A percentile compares a stretch with the other conserved stretches of the same genome.
Evolutionary conservation across 92 coral and sea anemone genomes (phyloP).

Genomic region (Blastomussa wellsi): DNA sequence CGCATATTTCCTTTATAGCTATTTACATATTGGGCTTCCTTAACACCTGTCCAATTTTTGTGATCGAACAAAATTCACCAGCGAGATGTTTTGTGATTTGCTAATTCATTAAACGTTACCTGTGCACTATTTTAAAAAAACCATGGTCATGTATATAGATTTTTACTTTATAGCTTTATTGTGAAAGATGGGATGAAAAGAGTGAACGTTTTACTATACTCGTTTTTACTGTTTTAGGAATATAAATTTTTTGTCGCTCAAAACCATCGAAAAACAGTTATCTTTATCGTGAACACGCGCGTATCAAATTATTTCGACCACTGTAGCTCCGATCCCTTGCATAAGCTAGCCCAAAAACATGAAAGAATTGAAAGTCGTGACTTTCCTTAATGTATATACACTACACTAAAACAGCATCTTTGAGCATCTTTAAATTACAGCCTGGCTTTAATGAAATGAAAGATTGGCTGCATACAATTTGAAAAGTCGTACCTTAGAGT

Average conservation of each 20-base stretch:
- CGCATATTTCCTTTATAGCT: background rate
- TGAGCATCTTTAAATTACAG: too few relatives aligned
- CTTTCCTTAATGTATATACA: background rate
- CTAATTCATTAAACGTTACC: background rate
- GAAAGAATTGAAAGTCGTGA: background rate
- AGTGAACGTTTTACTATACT: background rate
- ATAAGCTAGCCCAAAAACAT: background rate
- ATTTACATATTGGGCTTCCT: background rate
- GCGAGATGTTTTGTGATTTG: background rate
- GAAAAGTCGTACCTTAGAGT: background rate
- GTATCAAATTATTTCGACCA: too few relatives aligned
- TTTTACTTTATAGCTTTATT: background rate
- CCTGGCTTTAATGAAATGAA: background rate
- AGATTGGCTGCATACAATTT: background rate
- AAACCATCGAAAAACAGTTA: background rate
- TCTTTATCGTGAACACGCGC: background rate
- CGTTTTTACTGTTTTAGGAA: background rate
- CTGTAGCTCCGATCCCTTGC: background rate
- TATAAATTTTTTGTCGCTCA: background rate
- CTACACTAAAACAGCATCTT: too few relatives aligned
- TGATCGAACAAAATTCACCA: background rate
- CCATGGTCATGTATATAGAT: background rate
- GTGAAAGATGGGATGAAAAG: background rate
- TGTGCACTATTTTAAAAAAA: background rate
- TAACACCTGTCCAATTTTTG: constrained; percentile 4